Evolutionary conservation across 1,140 invertebrate genomes (phyloP), one percentile per base, ranked within the genome.

Genomic region (Stegodyphus dumicola): DNA sequence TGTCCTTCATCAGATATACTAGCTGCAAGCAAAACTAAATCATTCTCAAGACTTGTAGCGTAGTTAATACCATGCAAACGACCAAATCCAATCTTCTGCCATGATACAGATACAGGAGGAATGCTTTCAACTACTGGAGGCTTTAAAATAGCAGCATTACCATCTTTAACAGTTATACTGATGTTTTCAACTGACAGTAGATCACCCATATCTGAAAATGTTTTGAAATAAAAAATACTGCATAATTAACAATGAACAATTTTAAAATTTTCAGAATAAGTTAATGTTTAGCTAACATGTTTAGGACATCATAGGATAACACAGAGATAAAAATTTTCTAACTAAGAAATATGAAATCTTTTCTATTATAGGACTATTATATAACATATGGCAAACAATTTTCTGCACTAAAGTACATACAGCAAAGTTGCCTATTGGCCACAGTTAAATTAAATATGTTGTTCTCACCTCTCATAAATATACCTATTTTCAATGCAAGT

Each of bases 101-200:
- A 98, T 69, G 93, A 93, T 0, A 97, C 95, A 33, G 94, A 94
- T 0, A 96, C 96, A 18, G 92, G 90, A 6, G 96, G 96, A 89
- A 95, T 93, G 75, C 95, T 96, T 86, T 96, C 94, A 87, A 98
- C 95, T 9, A 92, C 90, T 3, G 96, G 96, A 88, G 97, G 92
- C 86, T 95, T 92, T 76, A 98, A 91, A 87, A 97, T 93, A 10
- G 95, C 95, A 2, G 96, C 95, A 86, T 94, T 92, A 13, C 96
- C 96, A 67, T 94, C 94, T 87, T 94, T 91, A 5, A 96, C 95
- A 15, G 91, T 91, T 9, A 96, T 89, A 18, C 92, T 92, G 71
- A 92, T 92, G 88, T 96, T 94, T 54, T 92, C 92, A 52, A 93
- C 90, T 88, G 95, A 93, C 87, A 94, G 92, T 6, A 70, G 78